phyloP scores from a whole-genome alignment of 2,113 vertebrate species.

The Alexandromys fortis region DNA sequence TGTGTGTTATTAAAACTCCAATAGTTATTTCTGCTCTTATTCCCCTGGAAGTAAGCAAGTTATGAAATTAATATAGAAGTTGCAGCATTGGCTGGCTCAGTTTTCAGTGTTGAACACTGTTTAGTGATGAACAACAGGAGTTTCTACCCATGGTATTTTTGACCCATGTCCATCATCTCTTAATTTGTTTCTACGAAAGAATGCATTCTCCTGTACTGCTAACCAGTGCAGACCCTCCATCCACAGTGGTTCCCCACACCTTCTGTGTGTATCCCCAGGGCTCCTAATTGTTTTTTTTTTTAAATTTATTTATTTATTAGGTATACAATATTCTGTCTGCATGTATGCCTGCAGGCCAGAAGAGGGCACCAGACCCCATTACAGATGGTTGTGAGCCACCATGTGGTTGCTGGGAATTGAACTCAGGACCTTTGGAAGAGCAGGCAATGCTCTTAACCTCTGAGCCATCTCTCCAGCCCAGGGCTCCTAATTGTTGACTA shows the following conservation, averaged over 20 bases:
- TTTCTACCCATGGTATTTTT: not conserved
- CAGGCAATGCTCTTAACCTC: too few relatives aligned
- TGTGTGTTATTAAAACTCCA: not conserved
- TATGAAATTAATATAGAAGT: not conserved
- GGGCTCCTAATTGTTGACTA: not conserved
- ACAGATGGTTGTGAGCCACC: too few relatives aligned
- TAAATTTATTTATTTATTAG: too few relatives aligned
- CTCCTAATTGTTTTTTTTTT: not conserved
- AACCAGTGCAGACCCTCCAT: not conserved
- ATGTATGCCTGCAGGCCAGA: too few relatives aligned
- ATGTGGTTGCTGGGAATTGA: too few relatives aligned
- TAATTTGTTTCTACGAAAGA: not conserved
- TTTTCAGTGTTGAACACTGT: not conserved
- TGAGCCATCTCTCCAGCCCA: too few relatives aligned
- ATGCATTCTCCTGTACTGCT: not conserved
- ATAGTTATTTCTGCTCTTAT: not conserved
- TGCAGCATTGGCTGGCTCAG: not conserved
- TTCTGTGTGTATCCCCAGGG: not conserved
- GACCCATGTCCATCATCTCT: not conserved
- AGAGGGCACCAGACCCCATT: too few relatives aligned
- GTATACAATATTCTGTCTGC: too few relatives aligned
- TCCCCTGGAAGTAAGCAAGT: constrained; percentile 1
- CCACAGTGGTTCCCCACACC: not conserved
- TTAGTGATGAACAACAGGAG: not conserved
- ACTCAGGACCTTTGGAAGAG: too few relatives aligned